Evolutionary conservation across 1,140 invertebrate species (phyloP), one percentile per base, ranked within the genome.

Genomic region (Uloborus diversus): DNA sequence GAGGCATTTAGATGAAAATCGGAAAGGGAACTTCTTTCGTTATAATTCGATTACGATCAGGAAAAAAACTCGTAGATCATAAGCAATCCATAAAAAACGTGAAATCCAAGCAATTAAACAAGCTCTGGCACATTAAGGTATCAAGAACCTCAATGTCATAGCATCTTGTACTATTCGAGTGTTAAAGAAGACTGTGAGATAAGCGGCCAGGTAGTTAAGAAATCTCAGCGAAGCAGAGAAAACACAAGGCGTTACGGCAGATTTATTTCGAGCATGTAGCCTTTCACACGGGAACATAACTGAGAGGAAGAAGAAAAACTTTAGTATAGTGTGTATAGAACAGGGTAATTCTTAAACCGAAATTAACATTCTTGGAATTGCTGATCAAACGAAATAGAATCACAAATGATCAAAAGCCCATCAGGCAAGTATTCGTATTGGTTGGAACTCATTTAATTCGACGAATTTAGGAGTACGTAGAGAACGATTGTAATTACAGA

Each of bases 241-340:
- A 47, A 37, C 62, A 23, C 5, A 20, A 25, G 35, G 32, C 64
- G 64, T 66, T 66, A 23, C 64, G 64, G 64, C 64, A 66, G 64
- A 66, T 66, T 66, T 66, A 66, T 66, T 66, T 30, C 42, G 9
- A n/a, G 42, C 42, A 17, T 49, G 14, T 51, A 27, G 42, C 64
- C 62, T 65, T 65, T 65, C 62, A 65, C 62, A 65, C 62, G 62
- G 62, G 62, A 65, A 65, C 20, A 20, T 53, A 53, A 53, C 49
- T 65, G 62, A 20, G 33, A 65, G 27, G n/a, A 14, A 37, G n/a
- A 27, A 13, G 30, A 66, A 49, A 66, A 49, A 49, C 42, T 66
- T 25, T 4, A 28, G 20, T 33, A 64, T n/a, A 53, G 5, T 35
- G 61, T 64, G 30, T 37, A 17, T 42, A n/a, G n/a, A n/a, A 66